phyloP scores from a whole-genome alignment of 2,113 vertebrate genomes.

The Scomber colias region DNA sequence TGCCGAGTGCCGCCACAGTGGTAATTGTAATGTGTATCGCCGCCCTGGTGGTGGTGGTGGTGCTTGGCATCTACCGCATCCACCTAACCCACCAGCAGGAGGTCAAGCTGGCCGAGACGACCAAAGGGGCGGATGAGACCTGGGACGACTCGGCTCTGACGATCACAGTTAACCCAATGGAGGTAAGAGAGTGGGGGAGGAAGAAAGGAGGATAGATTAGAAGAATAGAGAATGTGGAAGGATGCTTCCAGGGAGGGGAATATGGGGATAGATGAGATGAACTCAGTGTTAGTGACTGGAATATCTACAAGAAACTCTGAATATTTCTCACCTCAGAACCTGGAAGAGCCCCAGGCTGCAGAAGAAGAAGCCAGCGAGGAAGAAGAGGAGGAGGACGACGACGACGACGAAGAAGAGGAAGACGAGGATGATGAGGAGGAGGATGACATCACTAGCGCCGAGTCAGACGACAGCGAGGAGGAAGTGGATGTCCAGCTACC shows the following conservation, averaged over 20 bases:
- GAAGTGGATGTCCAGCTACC: slow-evolving; percentile 85
- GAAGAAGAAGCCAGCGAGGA: slow-evolving; percentile 90
- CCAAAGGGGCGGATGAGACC: slow-evolving; percentile 88
- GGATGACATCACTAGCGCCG: slow-evolving; percentile 90
- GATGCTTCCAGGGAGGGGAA: background rate
- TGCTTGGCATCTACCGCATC: slow-evolving; percentile 90
- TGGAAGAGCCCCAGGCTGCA: slow-evolving; percentile 83
- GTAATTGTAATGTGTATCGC: slow-evolving; percentile 91
- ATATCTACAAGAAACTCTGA: background rate
- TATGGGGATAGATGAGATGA: background rate
- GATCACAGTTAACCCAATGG: slow-evolving; percentile 97
- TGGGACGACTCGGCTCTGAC: slow-evolving; percentile 95
- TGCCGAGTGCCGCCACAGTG: slow-evolving; percentile 90
- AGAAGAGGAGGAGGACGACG: slow-evolving; percentile 88
- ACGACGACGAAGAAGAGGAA: slow-evolving; percentile 89
- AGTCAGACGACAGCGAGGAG: slow-evolving; percentile 94
- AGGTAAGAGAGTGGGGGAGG: slow-evolving; percentile 83
- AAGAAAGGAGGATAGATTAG: background rate
- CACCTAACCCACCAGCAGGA: slow-evolving; percentile 88
- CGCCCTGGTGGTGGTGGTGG: slow-evolving; percentile 89
- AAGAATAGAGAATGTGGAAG: background rate
- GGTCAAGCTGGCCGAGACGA: slow-evolving; percentile 78
- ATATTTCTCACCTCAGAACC: slow-evolving; percentile 83
- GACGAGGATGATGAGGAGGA: slow-evolving; percentile 90
- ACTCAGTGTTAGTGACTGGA: background rate